These are phyloP conservation scores for Diaprepes abbreviatus DNA, from an alignment of 2,888 invertebrate genomes.

Conservation along the genomic window DNA sequence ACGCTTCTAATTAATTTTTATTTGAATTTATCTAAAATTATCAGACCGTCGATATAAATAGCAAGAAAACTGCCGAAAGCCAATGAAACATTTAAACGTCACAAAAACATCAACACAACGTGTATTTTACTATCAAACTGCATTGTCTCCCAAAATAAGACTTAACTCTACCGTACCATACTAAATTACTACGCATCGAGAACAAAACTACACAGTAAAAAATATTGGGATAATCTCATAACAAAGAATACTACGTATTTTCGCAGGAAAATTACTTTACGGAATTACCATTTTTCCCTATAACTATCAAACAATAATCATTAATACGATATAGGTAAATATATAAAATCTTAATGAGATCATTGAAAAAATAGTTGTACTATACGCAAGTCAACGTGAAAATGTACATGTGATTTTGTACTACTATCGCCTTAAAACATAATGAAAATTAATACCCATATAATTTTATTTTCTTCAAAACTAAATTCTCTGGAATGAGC, in stretches of 20 bases:
- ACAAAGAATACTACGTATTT: neutral
- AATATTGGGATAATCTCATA: neutral
- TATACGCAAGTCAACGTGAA: no score
- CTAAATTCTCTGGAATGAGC: no score
- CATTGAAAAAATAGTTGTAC: no score
- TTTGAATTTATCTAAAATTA: neutral
- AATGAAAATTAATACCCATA: no score
- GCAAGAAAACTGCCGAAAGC: neutral
- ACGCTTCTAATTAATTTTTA: slow-evolving; percentile 6
- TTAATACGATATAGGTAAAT: no score
- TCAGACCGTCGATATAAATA: neutral
- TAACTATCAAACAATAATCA: no score
- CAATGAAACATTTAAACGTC: slow-evolving; percentile 8
- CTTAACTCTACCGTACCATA: slow-evolving; percentile 17
- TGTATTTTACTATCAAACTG: slow-evolving; percentile 7
- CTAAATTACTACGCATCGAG: slow-evolving; percentile 18
- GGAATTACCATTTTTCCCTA: no score
- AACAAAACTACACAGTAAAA: neutral
- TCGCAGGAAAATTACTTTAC: no score
- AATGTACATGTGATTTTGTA: no score
- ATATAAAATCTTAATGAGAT: no score
- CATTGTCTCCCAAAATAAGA: slow-evolving; percentile 28
- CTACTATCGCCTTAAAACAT: no score
- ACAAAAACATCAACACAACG: slow-evolving; percentile 3
- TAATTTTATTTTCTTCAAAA: no score